These are phyloP conservation scores for Zaprionus nigranus DNA, from an alignment of 1,140 invertebrate genomes.

Conservation along the genomic window DNA sequence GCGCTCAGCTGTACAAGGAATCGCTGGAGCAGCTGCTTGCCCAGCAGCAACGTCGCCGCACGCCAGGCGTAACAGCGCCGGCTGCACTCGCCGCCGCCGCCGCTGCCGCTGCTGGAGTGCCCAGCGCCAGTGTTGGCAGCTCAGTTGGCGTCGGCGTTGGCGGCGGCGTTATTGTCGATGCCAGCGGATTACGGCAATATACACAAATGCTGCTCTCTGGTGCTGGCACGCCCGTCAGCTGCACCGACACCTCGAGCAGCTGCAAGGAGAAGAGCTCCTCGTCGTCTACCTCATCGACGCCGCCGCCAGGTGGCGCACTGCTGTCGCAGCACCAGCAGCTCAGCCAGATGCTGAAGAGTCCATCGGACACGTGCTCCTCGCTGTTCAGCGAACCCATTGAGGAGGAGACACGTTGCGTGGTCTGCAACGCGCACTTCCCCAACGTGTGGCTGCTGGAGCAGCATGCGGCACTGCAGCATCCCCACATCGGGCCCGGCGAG, in stretches of 20 bases:
- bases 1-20: conserved; percentile 75
- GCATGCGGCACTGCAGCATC: conserved; percentile 91
- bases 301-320: conserved; percentile 66
- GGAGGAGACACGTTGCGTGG: conserved; percentile 87
- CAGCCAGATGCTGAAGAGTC: conserved; percentile 78
- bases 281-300: conserved; percentile 83
- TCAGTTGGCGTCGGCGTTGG: neutral
- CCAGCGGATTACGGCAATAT: conserved; percentile 67
- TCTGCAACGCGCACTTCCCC: conserved; percentile 92
- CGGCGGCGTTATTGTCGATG: conserved; percentile 61
- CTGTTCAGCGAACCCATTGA: conserved; percentile 84
- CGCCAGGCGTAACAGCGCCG: conserved; percentile 32
- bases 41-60: conserved; percentile 58
- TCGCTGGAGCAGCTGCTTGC: conserved; percentile 75
- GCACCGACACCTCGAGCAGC: conserved; percentile 67
- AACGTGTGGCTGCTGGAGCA: conserved; percentile 92
- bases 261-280: conserved; percentile 84
- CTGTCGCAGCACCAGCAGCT: conserved; percentile 73
- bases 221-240: conserved; percentile 51
- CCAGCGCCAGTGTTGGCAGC: neutral
- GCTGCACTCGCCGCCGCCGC: neutral
- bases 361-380: conserved; percentile 79
- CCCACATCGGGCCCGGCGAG: conserved; percentile 86
- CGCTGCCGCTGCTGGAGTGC: neutral
- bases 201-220: conserved; percentile 70